Base-by-base conservation (phyloP, 2,888 invertebrate species). In the Lissocephala sabroskyi region DNA sequence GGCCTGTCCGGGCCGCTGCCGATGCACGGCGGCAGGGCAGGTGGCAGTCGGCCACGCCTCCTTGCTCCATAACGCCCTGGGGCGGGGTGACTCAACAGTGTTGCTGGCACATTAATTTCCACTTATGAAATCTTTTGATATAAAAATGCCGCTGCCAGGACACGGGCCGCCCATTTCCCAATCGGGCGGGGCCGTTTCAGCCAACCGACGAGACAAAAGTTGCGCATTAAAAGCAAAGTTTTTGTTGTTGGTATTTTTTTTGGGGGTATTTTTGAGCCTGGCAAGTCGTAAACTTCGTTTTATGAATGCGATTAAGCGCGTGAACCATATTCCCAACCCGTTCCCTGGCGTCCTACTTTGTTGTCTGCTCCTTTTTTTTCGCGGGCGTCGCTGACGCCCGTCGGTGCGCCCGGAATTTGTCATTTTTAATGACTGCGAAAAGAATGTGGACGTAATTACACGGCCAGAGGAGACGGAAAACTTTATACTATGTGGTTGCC, bases 221-320 rank as follows among this genome's bases (percentile, higher is more conserved):
- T 56, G 58, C 52, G 52, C 68, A 67, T 67, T 56, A 63, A 68
- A 56, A 66, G 49, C 59, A 51, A 49, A 55, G 11, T 35, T 26
- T 35, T 43, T 17, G 17, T 17, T n/a, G n/a, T n/a, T n/a, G n/a
- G n/a, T n/a, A n/a, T n/a, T n/a, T n/a, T n/a, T n/a, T n/a, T n/a
- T n/a, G n/a, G n/a, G n/a, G n/a, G n/a, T n/a, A n/a, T n/a, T n/a
- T 19, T 35, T 42, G 2, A 2, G 10, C 6, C 16, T 50, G 60
- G 60, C 59, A 65, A 67, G 76, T 75, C 76, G 68, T 71, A 67
- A 75, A 61, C 57, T 59, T 59, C 65, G 76, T 71, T 71, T 75
- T 73, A 71, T 76, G 76, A 71, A 68, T 65, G 68, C 76, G 73
- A 68, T 68, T 71, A 71, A 73, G 67, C 65, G 62, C 65, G 73